Percentiles rank a stretch among this genome's conserved stretches.
Conservation (phyloP, 2,888 invertebrate species). For the Argyra leucocephala region DNA sequence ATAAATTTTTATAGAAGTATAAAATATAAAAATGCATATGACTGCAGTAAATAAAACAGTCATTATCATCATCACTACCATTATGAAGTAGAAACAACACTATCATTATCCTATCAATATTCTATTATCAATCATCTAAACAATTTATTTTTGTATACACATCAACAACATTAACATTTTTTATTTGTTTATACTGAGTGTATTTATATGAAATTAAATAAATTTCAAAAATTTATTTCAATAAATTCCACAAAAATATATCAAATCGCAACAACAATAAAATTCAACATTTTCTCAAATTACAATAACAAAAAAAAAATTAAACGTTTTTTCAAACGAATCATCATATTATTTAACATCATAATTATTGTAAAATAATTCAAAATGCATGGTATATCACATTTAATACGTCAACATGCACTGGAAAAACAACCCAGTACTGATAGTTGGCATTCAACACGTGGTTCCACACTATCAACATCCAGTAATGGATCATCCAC, state of each 20-base stretch:
- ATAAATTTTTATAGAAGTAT: neutral
- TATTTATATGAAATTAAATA: too few relatives aligned
- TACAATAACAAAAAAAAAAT: neutral
- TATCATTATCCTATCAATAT: too few relatives aligned
- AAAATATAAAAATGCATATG: neutral
- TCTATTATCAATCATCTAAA: too few relatives aligned
- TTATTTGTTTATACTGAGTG: too few relatives aligned
- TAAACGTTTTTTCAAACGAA: neutral
- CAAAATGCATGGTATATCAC: slow-evolving; percentile 42
- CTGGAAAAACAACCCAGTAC: slow-evolving; percentile 45
- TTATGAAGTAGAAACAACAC: neutral
- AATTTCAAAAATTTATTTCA: too few relatives aligned
- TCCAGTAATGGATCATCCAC: neutral
- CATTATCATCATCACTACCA: neutral
- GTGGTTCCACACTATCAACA: slow-evolving; percentile 17
- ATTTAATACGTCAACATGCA: slow-evolving; percentile 43
- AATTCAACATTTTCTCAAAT: neutral
- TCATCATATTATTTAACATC: too few relatives aligned
- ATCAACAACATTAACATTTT: too few relatives aligned
- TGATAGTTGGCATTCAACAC: slow-evolving; percentile 46
- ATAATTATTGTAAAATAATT: neutral
- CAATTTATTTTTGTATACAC: too few relatives aligned
- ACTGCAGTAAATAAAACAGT: neutral
- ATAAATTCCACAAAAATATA: neutral
- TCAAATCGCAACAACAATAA: neutral